Percentiles rank a stretch among this genome's conserved stretches.
Evolutionary conservation across 1,140 invertebrate species (phyloP).

Genomic region (Ceratoteleas bidentatus): DNA sequence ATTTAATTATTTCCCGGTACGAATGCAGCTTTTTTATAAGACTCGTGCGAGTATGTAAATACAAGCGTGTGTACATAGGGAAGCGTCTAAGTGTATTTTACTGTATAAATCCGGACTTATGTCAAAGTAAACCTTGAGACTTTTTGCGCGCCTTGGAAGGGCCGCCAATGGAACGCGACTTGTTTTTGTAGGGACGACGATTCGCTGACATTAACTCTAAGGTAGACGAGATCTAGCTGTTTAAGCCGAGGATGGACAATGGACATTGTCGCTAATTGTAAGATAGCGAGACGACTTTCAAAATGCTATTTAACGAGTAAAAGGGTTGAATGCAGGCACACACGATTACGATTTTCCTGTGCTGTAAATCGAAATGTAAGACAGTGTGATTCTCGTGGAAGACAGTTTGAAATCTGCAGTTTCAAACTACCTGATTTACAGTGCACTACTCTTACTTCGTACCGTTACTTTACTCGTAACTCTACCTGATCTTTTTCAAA

Average conservation of each 20-base stretch:
- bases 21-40: slow-evolving; percentile 63
- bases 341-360: slow-evolving; percentile 72
- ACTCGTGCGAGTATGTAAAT: slow-evolving; percentile 61
- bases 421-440: no score
- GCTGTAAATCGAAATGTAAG: no score
- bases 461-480: slow-evolving; percentile 68
- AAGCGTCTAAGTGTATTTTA: slow-evolving; percentile 78
- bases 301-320: slow-evolving; percentile 21
- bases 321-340: slow-evolving; percentile 14
- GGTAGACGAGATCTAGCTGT: slow-evolving; percentile 62
- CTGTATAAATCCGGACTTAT: slow-evolving; percentile 74
- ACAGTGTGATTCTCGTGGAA: no score
- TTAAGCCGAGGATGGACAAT: slow-evolving; percentile 50
- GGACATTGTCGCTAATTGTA: slow-evolving; percentile 66
- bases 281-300: slow-evolving; percentile 61
- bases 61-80: slow-evolving; percentile 65
- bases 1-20: slow-evolving; percentile 59
- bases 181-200: slow-evolving; percentile 75
- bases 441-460: slow-evolving; percentile 65
- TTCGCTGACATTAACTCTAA: slow-evolving; percentile 62
- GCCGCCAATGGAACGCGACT: slow-evolving; percentile 58
- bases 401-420: no score
- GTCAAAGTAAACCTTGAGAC: slow-evolving; percentile 29
- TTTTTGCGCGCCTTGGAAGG: slow-evolving; percentile 15
- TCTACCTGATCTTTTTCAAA: slow-evolving; percentile 59